Evolutionary conservation across 2,888 invertebrate genomes (phyloP), one percentile per base, ranked within the genome.

Genomic region (Branchellion lobata): DNA sequence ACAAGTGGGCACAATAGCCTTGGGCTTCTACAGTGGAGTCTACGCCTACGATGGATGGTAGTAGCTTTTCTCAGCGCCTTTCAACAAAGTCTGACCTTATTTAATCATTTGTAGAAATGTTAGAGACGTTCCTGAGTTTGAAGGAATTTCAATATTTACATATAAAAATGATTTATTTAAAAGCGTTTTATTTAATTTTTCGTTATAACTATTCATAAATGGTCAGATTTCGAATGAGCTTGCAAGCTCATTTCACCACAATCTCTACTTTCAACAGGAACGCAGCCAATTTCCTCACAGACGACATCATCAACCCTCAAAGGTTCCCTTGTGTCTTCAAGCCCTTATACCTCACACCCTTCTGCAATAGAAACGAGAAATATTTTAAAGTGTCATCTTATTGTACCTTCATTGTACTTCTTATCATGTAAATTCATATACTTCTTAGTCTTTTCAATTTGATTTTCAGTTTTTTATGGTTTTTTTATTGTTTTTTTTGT

Each of bases 11-110:
- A 93, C 93, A 88, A 92, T 95, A 85, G 95, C 95, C 82, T 94
- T 94, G 57, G 95, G 95, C 81, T 95, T 96, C 90, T 96, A 96
- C 90, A 94, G 94, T 51, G 95, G 95, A 82, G 90, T 95, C 34
- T 95, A 95, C 95, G 95, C 95, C 81, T 95, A 95, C 89, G 95
- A 95, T 88, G 95, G 95, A 84, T 96, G 95, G 95, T 69, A 27
- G n/a, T n/a, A 40, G n/a, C 31, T 71, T 29, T 65, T 11, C 8
- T 27, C n/a, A 51, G 14, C 14, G 21, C 53, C 21, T 51, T 14
- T 51, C 21, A 21, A 51, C 14, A 21, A 14, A 51, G 18, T 18
- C n/a, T 18, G 14, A 14, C n/a, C n/a, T 14, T 51, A 51, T 18
- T 18, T 51, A 18, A 51, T 18, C 53, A 51, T 14, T 18, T 51